Base-by-base conservation (phyloP, 2,797 vertebrate species). In the Cossypha heuglini region DNA sequence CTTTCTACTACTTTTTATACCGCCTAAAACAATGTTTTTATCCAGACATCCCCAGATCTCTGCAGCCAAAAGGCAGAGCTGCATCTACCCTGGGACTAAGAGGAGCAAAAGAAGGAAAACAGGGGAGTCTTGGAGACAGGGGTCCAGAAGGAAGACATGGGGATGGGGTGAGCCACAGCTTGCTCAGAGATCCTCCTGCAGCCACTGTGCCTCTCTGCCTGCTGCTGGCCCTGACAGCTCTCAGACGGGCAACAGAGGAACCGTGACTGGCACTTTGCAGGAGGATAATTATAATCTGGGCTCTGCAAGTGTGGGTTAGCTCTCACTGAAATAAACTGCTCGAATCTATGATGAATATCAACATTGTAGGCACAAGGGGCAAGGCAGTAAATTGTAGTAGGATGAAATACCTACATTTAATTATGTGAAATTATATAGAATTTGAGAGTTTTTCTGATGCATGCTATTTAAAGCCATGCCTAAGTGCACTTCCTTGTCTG, bases 391-490 rank as follows among this genome's bases (percentile, higher is more conserved):
- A 98, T 97, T 98, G 98, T 92, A 98, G 97, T 78, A 93, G 83
- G 88, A 97, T 97, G 97, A 98, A 98, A 98, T 97, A 98, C 96
- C 94, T 97, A 97, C 97, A 96, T 97, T 98, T 98, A 98, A 98
- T 98, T 98, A 98, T 95, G 93, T 88, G 66, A 98, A 98, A 98
- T 98, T 98, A 98, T 95, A 98, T 98, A 98, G 97, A 97, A 98
- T 98, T 98, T 98, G 87, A 96, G 85, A 96, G 95, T 96, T 97
- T 96, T 97, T 97, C 95, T 90, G 95, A 94, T 90, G 82, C 92
- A 64, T 92, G 90, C 97, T 98, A 98, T 98, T 98, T 98, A 98
- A 98, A 98, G 94, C 89, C 90, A 95, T 3, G 90, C 89, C 88
- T 94, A 96, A 97, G 91, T 94, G 90, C 88, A 96, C 72, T 37